Evolutionary conservation across 2,888 invertebrate species (phyloP), one percentile per base, ranked within the genome.

Genomic region (Drosophila emarginata): DNA sequence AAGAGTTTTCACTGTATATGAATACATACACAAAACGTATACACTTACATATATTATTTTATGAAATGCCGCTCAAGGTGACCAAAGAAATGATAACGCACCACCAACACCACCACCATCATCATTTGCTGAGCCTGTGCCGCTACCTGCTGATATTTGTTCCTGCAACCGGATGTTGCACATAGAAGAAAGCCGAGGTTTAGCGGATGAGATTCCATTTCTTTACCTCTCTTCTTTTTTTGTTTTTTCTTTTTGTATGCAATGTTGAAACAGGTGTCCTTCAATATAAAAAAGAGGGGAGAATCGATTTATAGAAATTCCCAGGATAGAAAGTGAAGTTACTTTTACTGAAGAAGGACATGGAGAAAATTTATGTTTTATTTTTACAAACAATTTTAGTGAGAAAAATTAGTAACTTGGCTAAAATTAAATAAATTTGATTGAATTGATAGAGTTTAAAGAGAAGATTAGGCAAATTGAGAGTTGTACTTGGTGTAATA

Each of bases 231-330:
- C n/a, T n/a, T n/a, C n/a, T n/a, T n/a, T n/a, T n/a, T n/a, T n/a
- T n/a, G n/a, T n/a, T n/a, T n/a, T n/a, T n/a, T n/a, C 54, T 40
- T 21, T 63, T 14, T 64, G 65, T 58, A 45, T 54, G 87, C 85
- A 78, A 79, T 85, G 83, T 85, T 81, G 85, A 81, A 87, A 85
- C 81, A 82, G 81, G 88, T 87, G 86, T 82, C 88, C 88, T 73
- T 69, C 51, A 63, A 60, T 68, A 18, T 36, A 4, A 4, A 32
- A 32, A n/a, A 32, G 26, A 26, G n/a, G 40, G 15, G 45, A 14
- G 15, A 15, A 53, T 26, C 28, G 23, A 51, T 23, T 23, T 23
- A 23, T 7, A 45, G 21, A 9, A 7, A 26, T 52, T 52, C 52
- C 23, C 52, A 52, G 52, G 52, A n/a, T 52, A 52, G 52, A 45